Evolutionary conservation across 1,140 invertebrate species (phyloP).

Genomic region (Centruroides vittatus): DNA sequence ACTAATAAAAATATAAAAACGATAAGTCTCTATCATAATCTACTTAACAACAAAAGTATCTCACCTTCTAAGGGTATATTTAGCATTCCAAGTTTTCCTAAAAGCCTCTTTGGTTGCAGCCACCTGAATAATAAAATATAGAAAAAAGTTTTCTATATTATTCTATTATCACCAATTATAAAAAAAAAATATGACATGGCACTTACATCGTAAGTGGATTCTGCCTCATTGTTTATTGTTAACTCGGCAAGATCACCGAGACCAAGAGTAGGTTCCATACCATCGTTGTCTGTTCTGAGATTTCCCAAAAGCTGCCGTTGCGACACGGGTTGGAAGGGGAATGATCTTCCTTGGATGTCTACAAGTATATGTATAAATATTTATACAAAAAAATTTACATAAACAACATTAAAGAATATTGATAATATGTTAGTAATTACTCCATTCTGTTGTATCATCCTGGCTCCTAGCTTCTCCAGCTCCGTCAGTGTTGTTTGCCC

Average conservation of each 20-base stretch:
- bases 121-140: not conserved
- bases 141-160: not conserved
- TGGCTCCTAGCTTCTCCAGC: too few relatives aligned
- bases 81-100: conserved; percentile 94
- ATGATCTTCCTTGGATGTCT: not conserved
- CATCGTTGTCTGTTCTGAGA: not conserved
- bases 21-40: not conserved
- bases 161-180: conserved; percentile 26
- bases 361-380: not conserved
- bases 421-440: too few relatives aligned
- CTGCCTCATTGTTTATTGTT: conserved; percentile 85
- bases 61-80: conserved; percentile 67
- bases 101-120: conserved; percentile 31
- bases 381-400: not conserved
- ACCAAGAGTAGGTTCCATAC: not conserved
- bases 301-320: not conserved
- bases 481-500: too few relatives aligned
- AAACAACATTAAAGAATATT: too few relatives aligned
- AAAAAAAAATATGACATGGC: not conserved
- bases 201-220: not conserved
- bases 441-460: too few relatives aligned
- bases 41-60: not conserved
- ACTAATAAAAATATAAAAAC: not conserved
- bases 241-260: conserved; percentile 88
- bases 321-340: not conserved